Evolutionary conservation across 2,797 vertebrate genomes (phyloP).

Genomic region (Tinamus major): DNA sequence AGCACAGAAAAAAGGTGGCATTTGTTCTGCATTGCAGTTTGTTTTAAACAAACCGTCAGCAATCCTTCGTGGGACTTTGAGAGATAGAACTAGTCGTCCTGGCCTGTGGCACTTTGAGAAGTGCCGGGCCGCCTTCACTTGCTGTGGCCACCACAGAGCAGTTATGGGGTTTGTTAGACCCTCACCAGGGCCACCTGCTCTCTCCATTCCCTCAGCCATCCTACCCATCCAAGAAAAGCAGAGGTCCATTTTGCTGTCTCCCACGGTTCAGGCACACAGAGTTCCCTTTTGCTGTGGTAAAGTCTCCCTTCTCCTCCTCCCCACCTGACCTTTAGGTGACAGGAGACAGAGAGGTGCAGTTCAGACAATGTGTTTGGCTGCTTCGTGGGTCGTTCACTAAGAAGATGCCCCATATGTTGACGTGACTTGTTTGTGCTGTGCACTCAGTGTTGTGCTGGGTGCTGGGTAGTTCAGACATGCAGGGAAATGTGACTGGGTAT

Average conservation of each 20-base stretch:
- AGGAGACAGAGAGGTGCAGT: not conserved
- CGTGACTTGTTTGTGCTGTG: fast-evolving
- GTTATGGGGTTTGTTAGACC: not conserved
- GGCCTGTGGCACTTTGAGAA: not conserved
- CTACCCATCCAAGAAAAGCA: not conserved
- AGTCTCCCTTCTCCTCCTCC: not conserved
- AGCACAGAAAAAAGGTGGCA: conserved; percentile 35
- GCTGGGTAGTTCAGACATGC: not conserved
- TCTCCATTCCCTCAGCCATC: not conserved
- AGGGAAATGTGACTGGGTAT: not conserved
- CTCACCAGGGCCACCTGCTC: not conserved
- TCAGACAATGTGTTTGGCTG: not conserved
- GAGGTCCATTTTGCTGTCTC: not conserved
- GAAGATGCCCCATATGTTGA: not conserved
- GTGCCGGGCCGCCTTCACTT: not conserved
- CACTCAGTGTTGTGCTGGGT: not conserved
- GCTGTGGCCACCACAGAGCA: not conserved
- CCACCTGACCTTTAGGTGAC: fast-evolving
- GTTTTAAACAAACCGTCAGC: conserved; percentile 37
- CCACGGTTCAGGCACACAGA: not conserved
- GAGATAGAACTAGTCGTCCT: not conserved
- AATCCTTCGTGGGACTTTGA: not conserved
- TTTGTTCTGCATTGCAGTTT: conserved; percentile 46
- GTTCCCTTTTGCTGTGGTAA: not conserved
- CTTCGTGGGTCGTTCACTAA: not conserved